These are phyloP conservation scores for Bubo bubo DNA, from an alignment of 2,113 vertebrate genomes.

Conservation along the genomic window DNA sequence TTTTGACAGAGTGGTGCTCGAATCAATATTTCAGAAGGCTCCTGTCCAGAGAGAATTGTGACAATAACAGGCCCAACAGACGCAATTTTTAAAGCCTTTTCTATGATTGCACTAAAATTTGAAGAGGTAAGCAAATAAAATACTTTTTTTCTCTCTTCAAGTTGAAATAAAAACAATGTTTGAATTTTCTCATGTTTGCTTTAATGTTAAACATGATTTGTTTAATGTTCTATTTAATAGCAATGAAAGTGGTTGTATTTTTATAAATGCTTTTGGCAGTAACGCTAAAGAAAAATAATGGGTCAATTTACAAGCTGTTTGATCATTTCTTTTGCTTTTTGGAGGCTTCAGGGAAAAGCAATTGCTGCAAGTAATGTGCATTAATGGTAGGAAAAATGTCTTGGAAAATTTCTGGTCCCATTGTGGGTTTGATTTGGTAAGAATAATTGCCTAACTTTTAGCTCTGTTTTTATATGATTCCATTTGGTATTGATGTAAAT, in stretches of 20 bases:
- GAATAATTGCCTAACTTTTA: constrained; percentile 52
- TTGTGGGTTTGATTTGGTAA: constrained; percentile 50
- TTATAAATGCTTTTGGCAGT: constrained; percentile 58
- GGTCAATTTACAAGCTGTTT: constrained; percentile 64
- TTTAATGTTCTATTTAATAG: constrained; percentile 62
- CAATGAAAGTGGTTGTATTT: constrained; percentile 45
- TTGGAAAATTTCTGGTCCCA: constrained; percentile 54
- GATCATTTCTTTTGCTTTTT: constrained; percentile 64
- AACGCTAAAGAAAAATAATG: constrained; percentile 54
- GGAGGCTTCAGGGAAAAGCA: constrained; percentile 59
- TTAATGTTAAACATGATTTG: constrained; percentile 59
- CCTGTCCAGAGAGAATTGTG: constrained; percentile 92
- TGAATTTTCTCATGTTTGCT: constrained; percentile 56
- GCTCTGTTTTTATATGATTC: background rate
- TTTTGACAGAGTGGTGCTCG: constrained; percentile 87
- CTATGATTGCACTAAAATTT: constrained; percentile 94
- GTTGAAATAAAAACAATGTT: constrained; percentile 26
- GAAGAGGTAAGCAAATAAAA: constrained; percentile 83
- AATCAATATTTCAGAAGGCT: constrained; percentile 94
- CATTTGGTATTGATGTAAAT: constrained; percentile 1
- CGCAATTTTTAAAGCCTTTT: constrained; percentile 92
- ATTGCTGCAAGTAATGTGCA: constrained; percentile 52
- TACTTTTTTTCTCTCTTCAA: background rate
- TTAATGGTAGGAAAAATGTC: constrained; percentile 57
- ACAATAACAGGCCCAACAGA: constrained; percentile 93